phyloP scores from a whole-genome alignment of 2,113 vertebrate genomes.

The Oreochromis niloticus region DNA sequence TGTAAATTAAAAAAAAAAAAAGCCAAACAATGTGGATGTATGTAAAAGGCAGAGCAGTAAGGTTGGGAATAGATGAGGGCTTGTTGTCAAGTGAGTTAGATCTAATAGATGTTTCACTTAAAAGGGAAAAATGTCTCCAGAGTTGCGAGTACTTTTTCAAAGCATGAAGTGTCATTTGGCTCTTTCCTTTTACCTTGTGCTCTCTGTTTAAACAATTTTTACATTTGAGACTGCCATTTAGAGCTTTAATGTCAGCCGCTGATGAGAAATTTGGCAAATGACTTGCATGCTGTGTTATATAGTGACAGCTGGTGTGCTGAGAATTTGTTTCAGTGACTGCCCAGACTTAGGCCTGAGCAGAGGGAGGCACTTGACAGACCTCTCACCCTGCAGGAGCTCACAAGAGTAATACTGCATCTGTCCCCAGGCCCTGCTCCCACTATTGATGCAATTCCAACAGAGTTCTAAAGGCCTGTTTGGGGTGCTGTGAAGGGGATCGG shows the following conservation, averaged over 20 bases:
- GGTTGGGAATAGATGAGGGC: background rate
- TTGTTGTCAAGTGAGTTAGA: background rate
- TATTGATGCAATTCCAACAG: constrained; percentile 43
- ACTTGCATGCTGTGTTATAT: background rate
- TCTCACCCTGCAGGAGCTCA: constrained; percentile 31
- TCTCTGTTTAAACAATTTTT: background rate
- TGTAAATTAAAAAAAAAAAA: background rate
- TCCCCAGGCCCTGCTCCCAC: constrained; percentile 1
- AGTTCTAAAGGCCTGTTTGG: constrained; percentile 22
- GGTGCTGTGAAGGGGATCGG: background rate
- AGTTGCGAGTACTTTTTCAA: background rate
- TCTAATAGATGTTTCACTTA: background rate
- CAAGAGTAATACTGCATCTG: constrained; percentile 32
- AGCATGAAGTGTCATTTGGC: background rate
- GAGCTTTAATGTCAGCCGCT: background rate
- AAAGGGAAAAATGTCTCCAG: background rate
- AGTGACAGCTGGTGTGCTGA: constrained; percentile 37
- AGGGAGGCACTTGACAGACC: constrained; percentile 42
- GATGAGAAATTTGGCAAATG: background rate
- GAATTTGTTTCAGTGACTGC: constrained; percentile 43
- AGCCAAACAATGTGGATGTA: background rate
- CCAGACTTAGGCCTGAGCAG: constrained; percentile 1
- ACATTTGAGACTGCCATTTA: background rate
- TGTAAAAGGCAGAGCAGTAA: background rate
- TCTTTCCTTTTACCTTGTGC: background rate